A percentile compares a stretch with the other conserved stretches of the same genome.
Evolutionary conservation across 2,888 invertebrate genomes (phyloP).

Genomic region (Capitulum mitella): DNA sequence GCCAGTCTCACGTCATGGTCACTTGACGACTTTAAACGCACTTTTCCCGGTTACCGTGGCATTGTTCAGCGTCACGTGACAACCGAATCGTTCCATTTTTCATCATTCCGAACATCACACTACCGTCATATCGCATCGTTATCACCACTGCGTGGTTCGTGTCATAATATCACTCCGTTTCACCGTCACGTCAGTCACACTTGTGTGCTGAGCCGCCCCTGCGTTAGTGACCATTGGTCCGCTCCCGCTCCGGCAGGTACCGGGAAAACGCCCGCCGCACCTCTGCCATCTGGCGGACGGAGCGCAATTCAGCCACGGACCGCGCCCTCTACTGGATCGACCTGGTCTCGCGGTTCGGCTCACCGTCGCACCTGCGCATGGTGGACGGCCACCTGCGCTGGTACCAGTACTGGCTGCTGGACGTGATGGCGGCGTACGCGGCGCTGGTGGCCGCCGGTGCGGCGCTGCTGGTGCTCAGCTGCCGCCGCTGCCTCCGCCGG

Average conservation of each 20-base stretch:
- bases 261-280: conserved; percentile 31
- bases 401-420: conserved; percentile 16
- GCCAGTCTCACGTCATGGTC: too few relatives aligned
- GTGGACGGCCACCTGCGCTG: conserved; percentile 2
- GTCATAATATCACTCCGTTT: too few relatives aligned
- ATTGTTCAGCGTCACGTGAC: too few relatives aligned
- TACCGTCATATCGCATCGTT: too few relatives aligned
- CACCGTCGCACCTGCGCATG: background rate
- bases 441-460: background rate
- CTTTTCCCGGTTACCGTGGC: too few relatives aligned
- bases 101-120: too few relatives aligned
- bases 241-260: conserved; percentile 33
- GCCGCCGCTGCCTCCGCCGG: background rate
- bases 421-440: background rate
- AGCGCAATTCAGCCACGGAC: background rate
- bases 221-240: too few relatives aligned
- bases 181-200: too few relatives aligned
- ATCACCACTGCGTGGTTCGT: too few relatives aligned
- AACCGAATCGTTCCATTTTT: too few relatives aligned
- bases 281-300: background rate
- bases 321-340: conserved; percentile 11
- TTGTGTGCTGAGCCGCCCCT: too few relatives aligned
- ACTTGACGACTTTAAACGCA: too few relatives aligned
- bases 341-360: background rate
- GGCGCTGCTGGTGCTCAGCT: background rate